Base-by-base conservation (phyloP, 2,113 vertebrate species). In the Gnathonemus echidnorhynchus region DNA sequence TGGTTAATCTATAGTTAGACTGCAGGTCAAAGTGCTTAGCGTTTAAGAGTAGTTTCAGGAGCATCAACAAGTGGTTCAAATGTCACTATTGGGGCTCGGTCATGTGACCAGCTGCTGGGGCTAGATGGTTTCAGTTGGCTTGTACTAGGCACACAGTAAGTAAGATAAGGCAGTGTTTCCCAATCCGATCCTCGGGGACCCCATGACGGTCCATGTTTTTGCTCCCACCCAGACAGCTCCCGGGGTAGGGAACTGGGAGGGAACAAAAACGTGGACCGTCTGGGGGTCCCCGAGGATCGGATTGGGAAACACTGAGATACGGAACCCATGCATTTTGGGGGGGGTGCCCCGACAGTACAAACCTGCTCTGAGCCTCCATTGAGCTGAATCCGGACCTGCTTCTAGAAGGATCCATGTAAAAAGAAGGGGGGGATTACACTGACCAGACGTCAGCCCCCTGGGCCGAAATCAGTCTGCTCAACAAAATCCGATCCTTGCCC, bases 321-420 rank as follows among this genome's bases (percentile, higher is more conserved):
- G 88, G 91, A 92, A 89, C 90, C 92, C 93, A 93, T 93, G 93
- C 93, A 91, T 70, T 31, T 66, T 42, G 83, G n/a, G 62, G 58
- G 56, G 62, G 10, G n/a, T 48, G 70, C 58, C 89, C 31, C 62
- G 91, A 91, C 80, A 4, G 88, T 90, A 96, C 96, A 95, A 90
- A 96, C 96, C 95, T 96, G 94, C 93, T 95, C 93, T 90, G 93
- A 93, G 91, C 89, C 56, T 2, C 95, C 95, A 94, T 31, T 94
- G 94, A 96, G 93, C 93, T 95, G 95, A 93, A 96, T 96, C 95
- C 95, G 94, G 88, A 96, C 96, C 92, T 96, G 95, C 94, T 96
- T 96, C 96, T 96, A 93, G 91, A 92, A 92, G 94, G 93, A 91
- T 94, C 39, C 4, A 91, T 89, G 86, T 89, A 89, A 85, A 88